Base-by-base conservation (phyloP, 2,113 vertebrate species). In the Propithecus coquereli region DNA sequence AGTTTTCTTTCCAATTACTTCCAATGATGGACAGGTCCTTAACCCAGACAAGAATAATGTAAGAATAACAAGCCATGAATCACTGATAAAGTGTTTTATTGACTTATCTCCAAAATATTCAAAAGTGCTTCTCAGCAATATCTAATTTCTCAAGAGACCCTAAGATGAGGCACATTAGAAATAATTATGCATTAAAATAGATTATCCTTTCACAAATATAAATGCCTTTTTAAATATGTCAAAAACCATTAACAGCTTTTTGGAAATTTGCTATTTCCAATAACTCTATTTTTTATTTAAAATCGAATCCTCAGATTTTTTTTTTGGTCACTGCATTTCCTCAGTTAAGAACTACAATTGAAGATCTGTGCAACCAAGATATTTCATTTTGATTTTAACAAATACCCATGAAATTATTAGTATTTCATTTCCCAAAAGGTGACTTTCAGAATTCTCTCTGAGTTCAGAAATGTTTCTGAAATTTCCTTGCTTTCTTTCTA, bases 1-100 rank as follows among this genome's bases (percentile, higher is more conserved):
- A 93, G 27, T 65, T 95, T 90, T 87, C 79, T 93, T 93, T 93
- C 71, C 25, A 89, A 81, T 65, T 93, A 59, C 27, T 93, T 93
- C 25, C 57, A 71, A 2, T 85, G 76, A 92, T 52, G 47, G 40
- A 82, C 47, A 95, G 17, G 17, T 71, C 30, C 63, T 96, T 91
- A 90, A 85, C 11, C 45, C 52, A 86, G 63, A 94, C 7, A 59
- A 90, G 34, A 86, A 61, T 14, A 86, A 68, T 65, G 12, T 6
- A 86, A 84, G 43, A 92, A 85, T 81, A 83, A 89, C 20, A 79
- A 95, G 32, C 10, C 50, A 83, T 65, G 30, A 88, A 65, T 91
- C 43, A 90, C 18, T 76, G 61, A 57, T 68, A 86, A 87, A 82
- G 32, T 45, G 0, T 89, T 85, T 92, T 89, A 84, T 74, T 93